Evolutionary conservation across 2,797 vertebrate genomes (phyloP).

Genomic region (Hydrolagus colliei): DNA sequence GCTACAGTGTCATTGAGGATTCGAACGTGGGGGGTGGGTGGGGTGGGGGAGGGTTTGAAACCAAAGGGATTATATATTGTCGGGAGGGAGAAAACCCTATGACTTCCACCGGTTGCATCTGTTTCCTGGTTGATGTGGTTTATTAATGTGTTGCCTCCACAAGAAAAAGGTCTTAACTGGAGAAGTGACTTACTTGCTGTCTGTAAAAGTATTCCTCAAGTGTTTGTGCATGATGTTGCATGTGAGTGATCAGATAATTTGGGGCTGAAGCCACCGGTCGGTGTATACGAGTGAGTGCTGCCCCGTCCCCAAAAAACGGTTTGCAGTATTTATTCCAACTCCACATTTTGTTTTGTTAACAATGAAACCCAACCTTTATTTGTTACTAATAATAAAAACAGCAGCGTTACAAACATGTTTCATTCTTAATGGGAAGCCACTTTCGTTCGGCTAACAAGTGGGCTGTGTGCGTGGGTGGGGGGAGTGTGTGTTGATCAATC

Average conservation of each 20-base stretch:
- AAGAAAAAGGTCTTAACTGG: slow-evolving; percentile 6
- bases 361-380: slow-evolving; percentile 25
- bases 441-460: too few species aligned
- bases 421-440: too few species aligned
- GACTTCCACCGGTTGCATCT: slow-evolving; percentile 4
- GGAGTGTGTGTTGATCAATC: too few species aligned
- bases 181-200: slow-evolving; percentile 29
- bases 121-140: slow-evolving; percentile 10
- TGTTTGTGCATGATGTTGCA: slow-evolving; percentile 28
- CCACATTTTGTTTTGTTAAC: slow-evolving; percentile 27
- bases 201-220: slow-evolving; percentile 19
- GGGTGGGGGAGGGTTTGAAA: too few species aligned
- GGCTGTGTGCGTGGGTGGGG: too few species aligned
- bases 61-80: too few species aligned
- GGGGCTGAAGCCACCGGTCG: slow-evolving; percentile 19
- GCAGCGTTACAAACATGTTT: slow-evolving; percentile 27
- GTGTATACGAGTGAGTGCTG: slow-evolving; percentile 27
- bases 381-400: slow-evolving; percentile 33
- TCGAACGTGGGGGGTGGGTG: background rate
- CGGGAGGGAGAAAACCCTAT: slow-evolving; percentile 13
- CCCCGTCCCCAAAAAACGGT: slow-evolving; percentile 23
- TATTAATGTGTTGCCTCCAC: slow-evolving; percentile 29
- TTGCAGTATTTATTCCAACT: slow-evolving; percentile 30
- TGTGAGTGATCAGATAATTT: slow-evolving; percentile 28
- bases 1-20: background rate